A percentile compares a stretch with the other conserved stretches of the same genome.
These are phyloP conservation scores for Drosophila paracracens DNA, from an alignment of 2,888 invertebrate genomes.

Conservation along the genomic window DNA sequence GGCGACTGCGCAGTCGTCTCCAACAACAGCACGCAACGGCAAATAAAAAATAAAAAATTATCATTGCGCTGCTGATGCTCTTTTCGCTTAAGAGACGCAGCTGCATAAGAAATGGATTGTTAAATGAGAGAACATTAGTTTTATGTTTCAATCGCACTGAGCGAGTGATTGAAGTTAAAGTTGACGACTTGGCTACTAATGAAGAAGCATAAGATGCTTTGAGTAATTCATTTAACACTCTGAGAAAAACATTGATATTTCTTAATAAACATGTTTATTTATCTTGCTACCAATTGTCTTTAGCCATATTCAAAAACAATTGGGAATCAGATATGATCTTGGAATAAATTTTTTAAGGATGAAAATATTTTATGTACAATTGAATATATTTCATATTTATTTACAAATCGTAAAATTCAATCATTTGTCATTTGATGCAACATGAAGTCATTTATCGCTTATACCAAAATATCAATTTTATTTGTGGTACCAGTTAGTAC, in stretches of 20 bases:
- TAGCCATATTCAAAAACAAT: neutral
- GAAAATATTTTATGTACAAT: neutral
- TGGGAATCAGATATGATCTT: neutral
- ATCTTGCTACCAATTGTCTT: too few species aligned
- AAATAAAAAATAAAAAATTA: slow-evolving; percentile 54
- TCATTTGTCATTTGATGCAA: neutral
- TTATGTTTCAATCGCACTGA: slow-evolving; percentile 12
- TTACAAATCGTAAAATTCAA: neutral
- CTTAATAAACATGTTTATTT: neutral
- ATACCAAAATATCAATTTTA: neutral
- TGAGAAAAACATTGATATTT: neutral
- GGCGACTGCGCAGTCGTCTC: slow-evolving; percentile 68
- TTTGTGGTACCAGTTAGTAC: neutral
- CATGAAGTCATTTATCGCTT: neutral
- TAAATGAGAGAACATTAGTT: slow-evolving; percentile 4
- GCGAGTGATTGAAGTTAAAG: neutral
- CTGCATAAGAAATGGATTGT: slow-evolving; percentile 4
- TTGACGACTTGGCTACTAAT: neutral
- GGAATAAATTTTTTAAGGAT: neutral
- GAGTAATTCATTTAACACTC: neutral
- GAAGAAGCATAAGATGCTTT: neutral
- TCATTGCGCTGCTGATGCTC: slow-evolving; percentile 45
- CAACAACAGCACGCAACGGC: slow-evolving; percentile 74
- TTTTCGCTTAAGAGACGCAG: slow-evolving; percentile 15
- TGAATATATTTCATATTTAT: neutral